Evolutionary conservation across 2,888 invertebrate genomes (phyloP), one percentile per base, ranked within the genome.

Genomic region (Callinectes sapidus): DNA sequence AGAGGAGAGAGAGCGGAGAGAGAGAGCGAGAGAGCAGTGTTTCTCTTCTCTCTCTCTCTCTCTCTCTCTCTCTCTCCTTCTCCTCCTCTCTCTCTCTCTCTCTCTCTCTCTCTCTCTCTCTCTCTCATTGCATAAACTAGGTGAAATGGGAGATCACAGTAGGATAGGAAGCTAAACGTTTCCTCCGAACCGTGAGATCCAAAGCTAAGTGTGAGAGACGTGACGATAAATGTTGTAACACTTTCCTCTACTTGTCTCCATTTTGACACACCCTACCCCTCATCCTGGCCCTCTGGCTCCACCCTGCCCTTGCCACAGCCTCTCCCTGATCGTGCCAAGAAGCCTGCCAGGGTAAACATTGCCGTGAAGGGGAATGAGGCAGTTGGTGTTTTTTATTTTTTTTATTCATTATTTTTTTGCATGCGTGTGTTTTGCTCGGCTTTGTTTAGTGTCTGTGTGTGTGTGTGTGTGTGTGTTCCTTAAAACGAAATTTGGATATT

Each of bases 81-180:
- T 71, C 66, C n/a, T n/a, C n/a, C 66, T 71, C 66, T 71, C 66
- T 71, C 66, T 71, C n/a, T 71, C 66, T n/a, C 23, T 71, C 66
- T 71, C 66, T 71, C 66, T 71, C 66, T 71, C 66, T 71, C 71
- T 28, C 23, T 71, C 71, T 71, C 28, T 71, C 71, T 71, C 71
- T 28, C 28, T 71, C 71, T 71, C 28, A 71, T 71, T 71, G 28
- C 71, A 28, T n/a, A 71, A 71, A 71, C n/a, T 23, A 71, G 71
- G 23, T 18, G 28, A 71, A 71, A 71, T 61, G 28, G 10, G n/a
- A 61, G 23, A 28, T 71, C 71, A 28, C 28, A 13, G 71, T 6
- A 28, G 23, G 71, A 71, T 28, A 28, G 2, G 28, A 71, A n/a
- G 28, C 71, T 3, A 71, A 28, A 71, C n/a, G n/a, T 71, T 71